These are phyloP conservation scores for Thalpophila matura DNA, from an alignment of 2,888 invertebrate species.

Conservation along the genomic window DNA sequence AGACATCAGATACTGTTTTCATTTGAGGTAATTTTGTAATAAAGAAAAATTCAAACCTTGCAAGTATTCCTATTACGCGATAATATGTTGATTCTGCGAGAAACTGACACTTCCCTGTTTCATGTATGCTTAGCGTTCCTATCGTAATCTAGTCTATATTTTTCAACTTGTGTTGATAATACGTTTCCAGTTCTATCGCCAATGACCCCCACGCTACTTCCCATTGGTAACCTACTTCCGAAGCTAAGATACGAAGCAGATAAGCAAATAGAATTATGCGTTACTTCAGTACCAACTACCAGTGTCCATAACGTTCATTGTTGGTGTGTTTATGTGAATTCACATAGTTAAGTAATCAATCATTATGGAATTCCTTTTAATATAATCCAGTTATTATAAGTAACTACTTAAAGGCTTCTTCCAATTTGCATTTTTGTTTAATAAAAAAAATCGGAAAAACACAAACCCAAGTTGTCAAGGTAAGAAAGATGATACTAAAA, in stretches of 20 bases:
- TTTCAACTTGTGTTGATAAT: constrained; percentile 28
- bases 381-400: not conserved
- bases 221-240: constrained; percentile 48
- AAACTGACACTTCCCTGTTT: not conserved
- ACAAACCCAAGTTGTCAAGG: not conserved
- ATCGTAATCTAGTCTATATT: constrained; percentile 1
- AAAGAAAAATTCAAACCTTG: not conserved
- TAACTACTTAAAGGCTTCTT: not conserved
- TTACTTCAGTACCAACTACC: not conserved
- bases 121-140: not conserved
- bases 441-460: not conserved
- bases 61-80: not conserved
- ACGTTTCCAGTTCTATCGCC: constrained; percentile 21
- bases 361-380: not conserved
- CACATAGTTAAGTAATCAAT: not conserved
- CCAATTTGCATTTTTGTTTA: not conserved
- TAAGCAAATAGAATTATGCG: constrained; percentile 29
- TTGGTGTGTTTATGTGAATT: not conserved
- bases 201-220: constrained; percentile 32
- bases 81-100: not conserved
- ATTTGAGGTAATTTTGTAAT: too few relatives aligned
- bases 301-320: not conserved
- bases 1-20: not conserved
- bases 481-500: not conserved
- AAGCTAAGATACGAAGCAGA: constrained; percentile 8